Evolutionary conservation across 2,888 invertebrate genomes (phyloP).

Genomic region (Polyommatus icarus): DNA sequence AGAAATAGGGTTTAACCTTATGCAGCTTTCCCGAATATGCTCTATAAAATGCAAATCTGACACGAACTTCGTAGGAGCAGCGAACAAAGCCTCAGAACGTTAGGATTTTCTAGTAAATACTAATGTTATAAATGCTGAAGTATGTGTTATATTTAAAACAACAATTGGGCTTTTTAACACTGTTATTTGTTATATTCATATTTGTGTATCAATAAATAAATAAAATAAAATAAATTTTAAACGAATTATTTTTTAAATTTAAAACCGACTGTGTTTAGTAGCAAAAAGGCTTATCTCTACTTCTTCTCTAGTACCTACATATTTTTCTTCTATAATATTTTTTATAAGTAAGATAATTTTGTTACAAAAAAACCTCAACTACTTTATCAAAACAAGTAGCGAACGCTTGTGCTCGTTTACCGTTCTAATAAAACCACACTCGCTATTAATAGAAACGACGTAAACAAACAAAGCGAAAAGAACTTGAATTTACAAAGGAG

Average conservation of each 20-base stretch:
- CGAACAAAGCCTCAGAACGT: neutral
- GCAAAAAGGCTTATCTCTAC: too few species aligned
- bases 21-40: neutral
- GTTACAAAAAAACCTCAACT: neutral
- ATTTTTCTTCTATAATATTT: too few species aligned
- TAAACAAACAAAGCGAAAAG: slow-evolving; percentile 34
- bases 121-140: neutral
- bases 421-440: neutral
- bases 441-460: slow-evolving; percentile 31
- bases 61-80: slow-evolving; percentile 10
- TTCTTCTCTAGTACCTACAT: too few species aligned
- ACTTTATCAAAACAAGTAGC: slow-evolving; percentile 22
- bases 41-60: slow-evolving; percentile 20
- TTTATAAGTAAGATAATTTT: too few species aligned
- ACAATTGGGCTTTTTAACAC: too few species aligned
- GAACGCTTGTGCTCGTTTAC: slow-evolving; percentile 25
- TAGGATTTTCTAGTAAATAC: neutral
- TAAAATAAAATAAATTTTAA: too few species aligned
- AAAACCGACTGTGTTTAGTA: too few species aligned
- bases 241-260: too few species aligned
- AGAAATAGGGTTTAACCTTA: neutral
- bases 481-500: slow-evolving; percentile 70
- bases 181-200: too few species aligned
- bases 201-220: too few species aligned
- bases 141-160: neutral